Percentiles rank a stretch among this genome's conserved stretches.
Conservation (phyloP, 2,113 vertebrate species). For the Pandion haliaetus region DNA sequence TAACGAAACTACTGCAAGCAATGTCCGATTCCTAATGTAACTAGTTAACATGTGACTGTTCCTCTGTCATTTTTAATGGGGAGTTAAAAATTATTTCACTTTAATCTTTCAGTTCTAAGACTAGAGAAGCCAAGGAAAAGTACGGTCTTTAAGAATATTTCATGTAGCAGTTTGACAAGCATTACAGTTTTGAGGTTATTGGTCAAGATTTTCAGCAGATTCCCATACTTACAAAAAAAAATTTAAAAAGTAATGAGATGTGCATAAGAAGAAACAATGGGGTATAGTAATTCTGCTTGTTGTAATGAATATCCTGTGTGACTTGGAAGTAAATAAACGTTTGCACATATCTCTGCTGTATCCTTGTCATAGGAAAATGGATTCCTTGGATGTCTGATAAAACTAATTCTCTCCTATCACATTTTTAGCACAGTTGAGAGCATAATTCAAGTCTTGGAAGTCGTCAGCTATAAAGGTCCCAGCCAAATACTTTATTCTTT, state of each 20-base stretch:
- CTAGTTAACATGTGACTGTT: background rate
- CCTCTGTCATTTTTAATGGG: background rate
- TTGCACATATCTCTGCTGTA: background rate
- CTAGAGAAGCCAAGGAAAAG: background rate
- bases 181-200: background rate
- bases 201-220: background rate
- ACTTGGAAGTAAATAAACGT: background rate
- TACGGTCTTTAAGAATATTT: background rate
- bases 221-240: background rate
- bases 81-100: background rate
- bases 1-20: background rate
- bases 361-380: background rate
- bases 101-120: background rate
- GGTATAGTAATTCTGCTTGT: background rate
- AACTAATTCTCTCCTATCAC: background rate
- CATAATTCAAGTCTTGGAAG: background rate
- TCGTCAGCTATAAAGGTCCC: background rate
- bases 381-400: background rate
- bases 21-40: background rate
- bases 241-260: background rate
- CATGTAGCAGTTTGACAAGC: background rate
- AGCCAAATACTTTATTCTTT: background rate
- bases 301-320: background rate
- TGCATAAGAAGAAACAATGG: background rate
- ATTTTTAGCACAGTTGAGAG: background rate